Percentiles rank a stretch among this genome's conserved stretches.
phyloP scores from a whole-genome alignment of 1,140 invertebrate genomes.

The Coelopa frigida region DNA sequence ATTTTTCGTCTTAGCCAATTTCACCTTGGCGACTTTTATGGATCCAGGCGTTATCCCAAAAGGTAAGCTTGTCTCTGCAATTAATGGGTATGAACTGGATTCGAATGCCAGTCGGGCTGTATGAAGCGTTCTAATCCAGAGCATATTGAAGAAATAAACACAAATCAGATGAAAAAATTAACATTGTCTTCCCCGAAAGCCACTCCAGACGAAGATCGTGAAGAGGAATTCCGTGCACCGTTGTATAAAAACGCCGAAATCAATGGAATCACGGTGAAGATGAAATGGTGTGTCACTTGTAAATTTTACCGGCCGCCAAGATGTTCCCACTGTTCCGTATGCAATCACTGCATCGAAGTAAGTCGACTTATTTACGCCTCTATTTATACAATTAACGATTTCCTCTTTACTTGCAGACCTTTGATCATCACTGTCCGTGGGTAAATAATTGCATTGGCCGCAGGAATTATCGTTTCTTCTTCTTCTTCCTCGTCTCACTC shows the following conservation, averaged over 20 bases:
- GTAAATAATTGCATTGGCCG: slow-evolving; percentile 99
- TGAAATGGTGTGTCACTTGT: slow-evolving; percentile 99
- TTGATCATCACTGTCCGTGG: slow-evolving; percentile 99
- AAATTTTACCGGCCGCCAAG: slow-evolving; percentile 98
- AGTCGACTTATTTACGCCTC: slow-evolving; percentile 24
- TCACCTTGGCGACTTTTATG: slow-evolving; percentile 97
- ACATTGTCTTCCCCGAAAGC: slow-evolving; percentile 69
- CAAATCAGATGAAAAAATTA: not conserved
- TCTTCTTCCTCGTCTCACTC: slow-evolving; percentile 94
- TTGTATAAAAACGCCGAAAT: slow-evolving; percentile 98
- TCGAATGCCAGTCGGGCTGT: too few relatives aligned
- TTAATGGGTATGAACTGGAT: too few relatives aligned
- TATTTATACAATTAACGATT: slow-evolving; percentile 5
- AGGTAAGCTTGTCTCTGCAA: slow-evolving; percentile 63
- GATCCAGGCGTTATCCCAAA: slow-evolving; percentile 98
- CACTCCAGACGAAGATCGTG: slow-evolving; percentile 89
- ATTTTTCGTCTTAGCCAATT: slow-evolving; percentile 96
- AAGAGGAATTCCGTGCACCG: slow-evolving; percentile 95
- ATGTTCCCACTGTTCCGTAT: slow-evolving; percentile 98
- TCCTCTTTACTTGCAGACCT: slow-evolving; percentile 71
- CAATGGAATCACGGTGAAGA: slow-evolving; percentile 94
- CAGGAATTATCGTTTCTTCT: slow-evolving; percentile 97
- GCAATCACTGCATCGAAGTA: slow-evolving; percentile 98
- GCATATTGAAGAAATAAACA: too few relatives aligned
- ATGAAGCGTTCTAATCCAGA: too few relatives aligned